phyloP scores from a whole-genome alignment of 2,113 vertebrate genomes.

The Odocoileus hemionus region DNA sequence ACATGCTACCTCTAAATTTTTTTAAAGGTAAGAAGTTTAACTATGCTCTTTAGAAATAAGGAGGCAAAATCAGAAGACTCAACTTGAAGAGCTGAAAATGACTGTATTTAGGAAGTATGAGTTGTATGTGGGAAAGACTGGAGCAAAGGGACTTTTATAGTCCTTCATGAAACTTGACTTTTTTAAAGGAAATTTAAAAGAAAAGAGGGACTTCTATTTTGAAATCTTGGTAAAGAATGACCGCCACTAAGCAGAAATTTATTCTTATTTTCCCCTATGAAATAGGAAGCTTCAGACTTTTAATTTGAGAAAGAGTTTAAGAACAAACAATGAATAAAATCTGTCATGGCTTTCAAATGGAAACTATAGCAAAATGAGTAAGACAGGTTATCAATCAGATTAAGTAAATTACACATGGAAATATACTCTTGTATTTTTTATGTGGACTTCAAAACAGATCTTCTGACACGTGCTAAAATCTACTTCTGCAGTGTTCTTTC shows the following conservation, averaged over 20 bases:
- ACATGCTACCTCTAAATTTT: neutral
- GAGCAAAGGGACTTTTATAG: neutral
- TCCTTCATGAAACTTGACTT: neutral
- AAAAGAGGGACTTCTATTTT: neutral
- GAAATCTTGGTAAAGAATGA: neutral
- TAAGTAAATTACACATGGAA: neutral
- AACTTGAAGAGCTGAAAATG: neutral
- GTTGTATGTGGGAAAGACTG: neutral
- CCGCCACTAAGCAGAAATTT: neutral
- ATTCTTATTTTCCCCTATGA: neutral
- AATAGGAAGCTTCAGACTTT: neutral
- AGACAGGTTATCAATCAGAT: neutral
- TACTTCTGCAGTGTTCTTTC: accelerated
- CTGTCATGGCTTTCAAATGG: neutral
- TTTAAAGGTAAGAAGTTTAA: neutral
- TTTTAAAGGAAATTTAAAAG: neutral
- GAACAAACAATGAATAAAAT: neutral
- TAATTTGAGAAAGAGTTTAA: neutral
- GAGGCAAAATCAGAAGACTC: neutral
- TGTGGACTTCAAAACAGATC: neutral
- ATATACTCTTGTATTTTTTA: neutral
- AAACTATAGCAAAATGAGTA: neutral
- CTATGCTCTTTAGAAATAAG: neutral
- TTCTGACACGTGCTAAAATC: neutral
- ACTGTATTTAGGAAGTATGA: neutral